Evolutionary conservation across 2,888 invertebrate genomes (phyloP), one percentile per base, ranked within the genome.

Genomic region (Onchidella celtica): DNA sequence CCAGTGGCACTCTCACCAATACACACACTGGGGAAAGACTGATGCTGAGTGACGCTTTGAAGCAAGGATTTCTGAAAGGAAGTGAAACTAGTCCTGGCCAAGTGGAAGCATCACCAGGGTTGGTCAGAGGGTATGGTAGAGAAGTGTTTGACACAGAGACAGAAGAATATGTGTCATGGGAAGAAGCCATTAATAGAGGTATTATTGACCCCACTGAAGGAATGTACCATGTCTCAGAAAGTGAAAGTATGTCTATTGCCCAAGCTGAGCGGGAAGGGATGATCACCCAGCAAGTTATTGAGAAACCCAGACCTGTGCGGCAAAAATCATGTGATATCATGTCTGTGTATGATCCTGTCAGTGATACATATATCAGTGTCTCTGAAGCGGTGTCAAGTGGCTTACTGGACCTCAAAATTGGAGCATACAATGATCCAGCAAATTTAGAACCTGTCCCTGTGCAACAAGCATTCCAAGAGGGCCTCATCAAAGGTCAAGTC

Each of bases 151-250:
- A 98, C 94, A 97, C 97, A 47, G 95, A 95, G 89, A 97, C 97
- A 0, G 97, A 96, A 86, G 96, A 97, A 93, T 95, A 96, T 86
- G 94, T 99, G 89, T 97, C 98, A n/a, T 96, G 99, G 78, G 96
- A 97, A 86, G 97, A 99, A 94, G 98, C 98, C 9, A 97, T 99
- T 86, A 95, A 96, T 87, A 95, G 96, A 94, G 96, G 97, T 86
- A 96, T 99, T 85, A 95, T 99, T 82, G 98, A 99, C 93, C 96
- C 92, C 55, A 84, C 89, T 74, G 88, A 88, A 77, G 97, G 97
- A 24, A 95, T 95, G 90, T 96, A 96, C 38, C 94, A 84, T 21
- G 59, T 83, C 24, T 84, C 84, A 21, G 74, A 82, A 32, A 78
- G 79, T 32, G 79, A 85, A 66, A 75, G 81, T 70, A 83, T 85